Percentiles rank a stretch among this genome's conserved stretches.
These are phyloP conservation scores for Callithrix jacchus DNA, from an alignment of 2,113 vertebrate genomes.

Conservation along the genomic window DNA sequence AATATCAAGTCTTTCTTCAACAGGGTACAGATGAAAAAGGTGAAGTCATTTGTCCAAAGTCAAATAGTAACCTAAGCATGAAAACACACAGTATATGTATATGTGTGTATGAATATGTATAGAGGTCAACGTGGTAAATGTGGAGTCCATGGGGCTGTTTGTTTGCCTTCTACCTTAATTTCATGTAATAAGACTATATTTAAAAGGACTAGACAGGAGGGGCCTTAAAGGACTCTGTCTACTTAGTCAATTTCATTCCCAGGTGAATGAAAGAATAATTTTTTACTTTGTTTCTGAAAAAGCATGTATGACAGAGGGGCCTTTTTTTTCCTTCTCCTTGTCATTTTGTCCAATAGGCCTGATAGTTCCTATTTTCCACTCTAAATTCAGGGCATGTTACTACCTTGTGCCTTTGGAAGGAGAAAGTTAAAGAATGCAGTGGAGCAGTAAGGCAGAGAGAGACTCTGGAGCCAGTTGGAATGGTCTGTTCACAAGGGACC, in stretches of 20 bases:
- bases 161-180: not conserved
- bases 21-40: not conserved
- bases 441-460: conserved; percentile 54
- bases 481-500: conserved; percentile 38
- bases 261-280: not conserved
- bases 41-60: not conserved
- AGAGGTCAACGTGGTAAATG: not conserved
- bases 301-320: not conserved
- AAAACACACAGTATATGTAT: not conserved
- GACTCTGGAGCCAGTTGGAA: not conserved
- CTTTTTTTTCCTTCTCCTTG: not conserved
- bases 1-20: not conserved
- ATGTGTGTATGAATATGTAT: too few species aligned
- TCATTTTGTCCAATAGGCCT: conserved; percentile 38
- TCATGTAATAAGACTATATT: not conserved
- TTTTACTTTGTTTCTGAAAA: conserved; percentile 44
- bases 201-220: not conserved
- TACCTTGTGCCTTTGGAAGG: conserved; percentile 12
- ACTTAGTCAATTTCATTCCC: not conserved
- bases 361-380: not conserved
- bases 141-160: not conserved
- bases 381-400: not conserved
- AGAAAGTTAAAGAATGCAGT: conserved; percentile 20
- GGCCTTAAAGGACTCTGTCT: not conserved
- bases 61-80: not conserved